A percentile compares a stretch with the other conserved stretches of the same genome.
Evolutionary conservation across 2,797 vertebrate genomes (phyloP).

Genomic region (Acrossocheilus wenchowensis): DNA sequence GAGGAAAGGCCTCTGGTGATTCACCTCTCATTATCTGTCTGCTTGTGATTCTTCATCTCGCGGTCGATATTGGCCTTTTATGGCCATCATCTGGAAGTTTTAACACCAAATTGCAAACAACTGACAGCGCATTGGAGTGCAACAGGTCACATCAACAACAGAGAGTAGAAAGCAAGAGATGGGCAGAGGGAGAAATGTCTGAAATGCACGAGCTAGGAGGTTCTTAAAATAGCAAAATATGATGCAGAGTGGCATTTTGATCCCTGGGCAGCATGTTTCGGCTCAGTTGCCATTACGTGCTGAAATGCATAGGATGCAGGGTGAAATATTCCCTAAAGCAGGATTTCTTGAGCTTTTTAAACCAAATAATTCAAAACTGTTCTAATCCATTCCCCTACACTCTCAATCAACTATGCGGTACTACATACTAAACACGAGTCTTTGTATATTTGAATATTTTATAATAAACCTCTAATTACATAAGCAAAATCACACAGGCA

Average conservation of each 20-base stretch:
- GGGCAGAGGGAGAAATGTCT: constrained; percentile 40
- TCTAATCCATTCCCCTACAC: not conserved
- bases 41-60: constrained; percentile 40
- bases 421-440: not conserved
- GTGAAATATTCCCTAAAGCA: constrained; percentile 24
- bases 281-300: constrained; percentile 8
- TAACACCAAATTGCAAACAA: constrained; percentile 37
- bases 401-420: not conserved
- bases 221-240: constrained; percentile 48
- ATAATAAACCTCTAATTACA: not conserved
- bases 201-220: constrained; percentile 37
- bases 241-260: constrained; percentile 51
- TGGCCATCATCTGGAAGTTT: constrained; percentile 41
- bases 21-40: constrained; percentile 49
- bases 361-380: not conserved
- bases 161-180: constrained; percentile 37
- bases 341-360: not conserved
- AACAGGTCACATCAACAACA: constrained; percentile 42
- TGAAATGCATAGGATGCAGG: constrained; percentile 21
- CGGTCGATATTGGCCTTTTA: constrained; percentile 53
- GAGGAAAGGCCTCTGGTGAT: constrained; percentile 50
- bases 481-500: not conserved
- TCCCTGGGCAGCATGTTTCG: constrained; percentile 22
- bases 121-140: constrained; percentile 48
- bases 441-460: not conserved